Evolutionary conservation across 2,113 vertebrate species (phyloP).

Genomic region (Tauraco erythrolophus): DNA sequence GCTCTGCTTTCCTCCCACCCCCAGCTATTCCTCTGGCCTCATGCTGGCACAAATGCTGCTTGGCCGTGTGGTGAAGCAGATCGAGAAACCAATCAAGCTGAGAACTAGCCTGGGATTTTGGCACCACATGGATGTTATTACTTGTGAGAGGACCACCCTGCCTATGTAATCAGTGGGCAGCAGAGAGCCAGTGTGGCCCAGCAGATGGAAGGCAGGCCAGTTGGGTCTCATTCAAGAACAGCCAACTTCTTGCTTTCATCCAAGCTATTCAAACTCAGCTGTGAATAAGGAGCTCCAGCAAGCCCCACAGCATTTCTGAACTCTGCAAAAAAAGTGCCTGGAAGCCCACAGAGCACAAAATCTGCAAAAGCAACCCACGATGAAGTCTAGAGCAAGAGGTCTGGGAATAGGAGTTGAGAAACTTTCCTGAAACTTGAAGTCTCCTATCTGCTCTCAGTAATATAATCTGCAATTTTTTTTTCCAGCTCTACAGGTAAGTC

Average conservation of each 20-base stretch:
- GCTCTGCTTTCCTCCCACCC: not conserved
- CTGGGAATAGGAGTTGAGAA: not conserved
- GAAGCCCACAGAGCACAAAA: not conserved
- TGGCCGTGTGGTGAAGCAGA: not conserved
- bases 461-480: not conserved
- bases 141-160: constrained; percentile 46
- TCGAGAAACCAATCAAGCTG: constrained; percentile 27
- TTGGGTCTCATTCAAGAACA: not conserved
- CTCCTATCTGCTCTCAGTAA: not conserved
- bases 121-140: not conserved
- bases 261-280: not conserved
- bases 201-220: constrained; percentile 29
- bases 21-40: not conserved
- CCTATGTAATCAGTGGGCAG: not conserved
- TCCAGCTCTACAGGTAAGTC: not conserved
- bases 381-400: not conserved
- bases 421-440: not conserved
- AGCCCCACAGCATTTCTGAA: not conserved
- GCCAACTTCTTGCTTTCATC: not conserved
- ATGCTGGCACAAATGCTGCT: not conserved
- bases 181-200: not conserved
- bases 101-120: constrained; percentile 34
- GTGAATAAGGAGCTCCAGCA: not conserved
- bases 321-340: not conserved
- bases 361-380: not conserved